Base-by-base conservation (phyloP, 2,113 vertebrate genomes). In the Stomatorhinus ivindoensis region DNA sequence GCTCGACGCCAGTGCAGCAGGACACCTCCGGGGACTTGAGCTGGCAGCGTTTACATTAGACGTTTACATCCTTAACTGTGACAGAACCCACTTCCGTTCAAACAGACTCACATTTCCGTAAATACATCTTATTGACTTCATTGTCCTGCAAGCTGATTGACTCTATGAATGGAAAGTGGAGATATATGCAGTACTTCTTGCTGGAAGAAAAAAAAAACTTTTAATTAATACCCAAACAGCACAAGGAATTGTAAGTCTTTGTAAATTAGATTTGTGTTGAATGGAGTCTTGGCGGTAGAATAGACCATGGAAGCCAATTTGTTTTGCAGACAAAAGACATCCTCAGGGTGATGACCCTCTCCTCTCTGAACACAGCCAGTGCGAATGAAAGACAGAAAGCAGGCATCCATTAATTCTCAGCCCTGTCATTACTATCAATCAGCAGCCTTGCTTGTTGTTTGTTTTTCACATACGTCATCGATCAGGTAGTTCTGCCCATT, bases 401-500 rank as follows among this genome's bases (percentile, higher is more conserved):
- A 89, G 73, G 88, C 39, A 85, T 73, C 85, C 80, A 0, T 21
- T 86, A 89, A 89, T 88, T 61, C 73, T 65, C 69, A 2, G n/a
- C 15, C 6, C 58, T 90, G 89, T 93, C 90, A 39, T 92, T 76
- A 1, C 7, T 24, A 90, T 89, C 90, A 50, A 86, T 86, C 93
- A 89, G n/a, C 90, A 89, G 92, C 92, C 89, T 92, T 82, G 89
- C 92, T 93, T 91, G 91, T 48, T 89, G 86, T 91, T 93, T 91
- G 89, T 88, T 90, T 93, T 90, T 85, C 90, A 89, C 88, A 89
- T 92, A 89, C 88, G 51, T 90, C 88, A 51, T 89, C 92, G 92
- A 88, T 91, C 46, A 92, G 88, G 88, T 50, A 87, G 0, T 50
- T 91, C 85, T 94, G 90, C 82, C 87, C 90, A 92, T 58, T 82